Percentiles rank a stretch among this genome's conserved stretches.
These are phyloP conservation scores for Macroglossus sobrinus DNA, from an alignment of 2,113 vertebrate species.

Conservation along the genomic window DNA sequence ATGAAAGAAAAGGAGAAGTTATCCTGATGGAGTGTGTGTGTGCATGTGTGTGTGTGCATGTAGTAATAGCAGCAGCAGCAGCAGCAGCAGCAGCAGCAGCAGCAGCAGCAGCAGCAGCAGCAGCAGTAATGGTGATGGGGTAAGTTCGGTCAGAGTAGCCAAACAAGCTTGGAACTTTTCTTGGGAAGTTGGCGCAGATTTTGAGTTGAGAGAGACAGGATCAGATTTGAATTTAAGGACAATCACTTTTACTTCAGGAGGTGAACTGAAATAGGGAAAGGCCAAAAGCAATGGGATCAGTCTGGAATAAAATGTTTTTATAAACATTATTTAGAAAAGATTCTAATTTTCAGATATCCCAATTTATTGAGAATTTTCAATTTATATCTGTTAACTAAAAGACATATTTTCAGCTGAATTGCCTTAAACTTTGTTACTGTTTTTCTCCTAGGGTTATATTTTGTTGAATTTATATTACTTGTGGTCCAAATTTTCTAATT, in stretches of 20 bases:
- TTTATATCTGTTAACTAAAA: background rate
- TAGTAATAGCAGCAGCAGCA: background rate
- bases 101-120: background rate
- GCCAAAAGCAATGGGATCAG: background rate
- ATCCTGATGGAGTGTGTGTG: background rate
- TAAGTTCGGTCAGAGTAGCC: background rate
- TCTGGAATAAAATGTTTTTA: background rate
- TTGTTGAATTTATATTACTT: background rate
- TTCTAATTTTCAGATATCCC: background rate
- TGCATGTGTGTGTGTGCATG: background rate
- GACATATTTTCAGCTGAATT: background rate
- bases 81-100: background rate
- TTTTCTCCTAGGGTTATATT: background rate
- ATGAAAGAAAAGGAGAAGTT: background rate
- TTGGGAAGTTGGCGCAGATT: background rate
- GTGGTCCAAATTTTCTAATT: background rate
- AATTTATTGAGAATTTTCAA: background rate
- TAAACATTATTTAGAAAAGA: background rate
- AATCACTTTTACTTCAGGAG: background rate
- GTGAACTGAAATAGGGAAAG: background rate
- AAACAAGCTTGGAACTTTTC: background rate
- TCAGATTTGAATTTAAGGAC: background rate
- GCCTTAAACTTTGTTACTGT: background rate
- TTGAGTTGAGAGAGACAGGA: background rate
- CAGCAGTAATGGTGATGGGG: background rate